Evolutionary conservation across 1,140 invertebrate species (phyloP).

Genomic region (Drosophila teissieri): DNA sequence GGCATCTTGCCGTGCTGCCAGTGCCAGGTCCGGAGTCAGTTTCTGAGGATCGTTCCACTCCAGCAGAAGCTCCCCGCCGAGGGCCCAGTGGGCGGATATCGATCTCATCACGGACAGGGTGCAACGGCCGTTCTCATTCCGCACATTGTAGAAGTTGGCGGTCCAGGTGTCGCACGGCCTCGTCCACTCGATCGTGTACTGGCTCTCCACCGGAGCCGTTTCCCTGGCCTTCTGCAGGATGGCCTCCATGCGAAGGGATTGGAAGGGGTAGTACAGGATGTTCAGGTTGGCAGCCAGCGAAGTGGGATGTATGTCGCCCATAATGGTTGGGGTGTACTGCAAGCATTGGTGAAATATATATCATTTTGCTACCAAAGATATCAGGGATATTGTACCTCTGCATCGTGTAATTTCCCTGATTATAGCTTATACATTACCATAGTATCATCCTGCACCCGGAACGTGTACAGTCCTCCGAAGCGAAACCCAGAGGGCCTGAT

Average conservation of each 20-base stretch:
- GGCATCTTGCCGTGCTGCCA: slow-evolving; percentile 62
- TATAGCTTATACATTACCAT: slow-evolving; percentile 52
- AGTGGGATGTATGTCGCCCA: slow-evolving; percentile 77
- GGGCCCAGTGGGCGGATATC: slow-evolving; percentile 60
- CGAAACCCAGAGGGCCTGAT: slow-evolving; percentile 70
- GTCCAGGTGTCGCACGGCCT: slow-evolving; percentile 69
- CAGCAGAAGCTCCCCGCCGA: slow-evolving; percentile 70
- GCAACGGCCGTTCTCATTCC: slow-evolving; percentile 66
- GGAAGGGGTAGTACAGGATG: slow-evolving; percentile 75
- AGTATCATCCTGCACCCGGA: slow-evolving; percentile 59
- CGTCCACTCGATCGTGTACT: slow-evolving; percentile 70
- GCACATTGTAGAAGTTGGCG: slow-evolving; percentile 71
- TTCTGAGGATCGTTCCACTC: slow-evolving; percentile 73
- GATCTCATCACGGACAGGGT: slow-evolving; percentile 75
- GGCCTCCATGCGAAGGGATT: slow-evolving; percentile 69
- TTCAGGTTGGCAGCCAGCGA: slow-evolving; percentile 74
- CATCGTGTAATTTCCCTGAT: no score
- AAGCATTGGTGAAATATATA: no score
- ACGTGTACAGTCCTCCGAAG: slow-evolving; percentile 78
- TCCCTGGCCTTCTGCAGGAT: slow-evolving; percentile 58
- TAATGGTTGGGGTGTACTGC: slow-evolving; percentile 75
- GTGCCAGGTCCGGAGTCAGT: slow-evolving; percentile 53
- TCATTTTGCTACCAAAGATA: no score
- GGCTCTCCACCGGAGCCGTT: slow-evolving; percentile 51
- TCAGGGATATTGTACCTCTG: no score